Evolutionary conservation across 2,797 vertebrate genomes (phyloP).

Genomic region (Helicolenus hilgendorfi): DNA sequence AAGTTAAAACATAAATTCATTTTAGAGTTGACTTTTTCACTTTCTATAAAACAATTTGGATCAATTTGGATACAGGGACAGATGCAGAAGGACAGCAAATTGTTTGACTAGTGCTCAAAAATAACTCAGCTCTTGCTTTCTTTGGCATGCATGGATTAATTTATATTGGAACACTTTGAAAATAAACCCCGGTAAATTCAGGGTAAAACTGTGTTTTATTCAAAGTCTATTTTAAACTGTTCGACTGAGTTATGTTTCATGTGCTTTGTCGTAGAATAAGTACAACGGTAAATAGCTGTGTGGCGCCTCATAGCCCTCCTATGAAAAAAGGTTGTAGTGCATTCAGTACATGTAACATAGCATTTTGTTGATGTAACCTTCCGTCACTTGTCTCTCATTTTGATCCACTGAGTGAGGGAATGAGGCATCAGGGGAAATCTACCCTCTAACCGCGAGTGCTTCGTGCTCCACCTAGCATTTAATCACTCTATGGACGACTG

Average conservation of each 20-base stretch:
- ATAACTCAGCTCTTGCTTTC: neutral
- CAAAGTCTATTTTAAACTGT: neutral
- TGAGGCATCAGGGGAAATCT: slow-evolving; percentile 71
- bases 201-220: neutral
- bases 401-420: slow-evolving; percentile 50
- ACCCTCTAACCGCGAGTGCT: slow-evolving; percentile 59
- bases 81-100: neutral
- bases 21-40: neutral
- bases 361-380: slow-evolving; percentile 61
- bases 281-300: neutral
- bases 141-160: neutral
- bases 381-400: slow-evolving; percentile 57
- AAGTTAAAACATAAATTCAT: neutral
- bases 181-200: neutral
- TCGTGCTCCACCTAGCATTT: slow-evolving; percentile 75
- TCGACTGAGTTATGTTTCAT: neutral
- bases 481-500: slow-evolving; percentile 67
- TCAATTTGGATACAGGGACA: neutral
- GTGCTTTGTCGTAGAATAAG: neutral
- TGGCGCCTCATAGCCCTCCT: neutral
- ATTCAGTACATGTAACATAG: slow-evolving; percentile 41
- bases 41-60: neutral
- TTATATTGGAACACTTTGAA: neutral
- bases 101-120: neutral
- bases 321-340: slow-evolving; percentile 11